Evolutionary conservation across 2,888 invertebrate species (phyloP), one percentile per base, ranked within the genome.

Genomic region (Mesorhabditis belari): DNA sequence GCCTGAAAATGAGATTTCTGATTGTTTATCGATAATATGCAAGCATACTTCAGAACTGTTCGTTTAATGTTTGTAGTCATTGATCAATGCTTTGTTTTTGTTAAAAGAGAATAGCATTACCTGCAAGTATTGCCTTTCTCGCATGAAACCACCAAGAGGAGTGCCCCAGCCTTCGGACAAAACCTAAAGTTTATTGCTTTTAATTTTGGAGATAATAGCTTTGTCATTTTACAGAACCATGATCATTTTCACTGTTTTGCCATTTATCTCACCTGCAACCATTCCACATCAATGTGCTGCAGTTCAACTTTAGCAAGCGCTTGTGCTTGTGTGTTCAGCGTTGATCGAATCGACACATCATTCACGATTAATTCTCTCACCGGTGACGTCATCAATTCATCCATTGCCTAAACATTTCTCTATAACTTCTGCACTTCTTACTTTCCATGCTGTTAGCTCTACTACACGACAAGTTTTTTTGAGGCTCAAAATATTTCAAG

Each of bases 81-180:
- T n/a, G n/a, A n/a, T n/a, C 44, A 35, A 9, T 35, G 12, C 12
- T 17, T 17, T n/a, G 12, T 35, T 35, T 35, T 35, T 35, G 44
- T 9, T 35, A 35, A 35, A 9, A 17, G n/a, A 35, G 44, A n/a
- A 17, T 17, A 2, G 44, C 12, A 9, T 35, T n/a, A 35, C 44
- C 44, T 35, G 73, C 3, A 73, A 63, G 83, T 89, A 96, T 82
- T 98, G 91, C 60, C 88, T 86, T 85, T 99, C 98, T 35, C 91
- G 86, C 98, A 98, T 99, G 81, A 99, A 98, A 17, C 98, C 98
- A 74, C 87, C 88, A 17, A 99, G 85, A 0, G 98, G 98, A 58
- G 90, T 88, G 0, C 95, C 96, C 98, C 98, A 98, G 1, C 98
- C 98, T 85, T 98, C 98, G 1, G 92, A 88, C 49, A 98, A 83